phyloP scores from a whole-genome alignment of 2,113 vertebrate species.

The Pitta sordida region DNA sequence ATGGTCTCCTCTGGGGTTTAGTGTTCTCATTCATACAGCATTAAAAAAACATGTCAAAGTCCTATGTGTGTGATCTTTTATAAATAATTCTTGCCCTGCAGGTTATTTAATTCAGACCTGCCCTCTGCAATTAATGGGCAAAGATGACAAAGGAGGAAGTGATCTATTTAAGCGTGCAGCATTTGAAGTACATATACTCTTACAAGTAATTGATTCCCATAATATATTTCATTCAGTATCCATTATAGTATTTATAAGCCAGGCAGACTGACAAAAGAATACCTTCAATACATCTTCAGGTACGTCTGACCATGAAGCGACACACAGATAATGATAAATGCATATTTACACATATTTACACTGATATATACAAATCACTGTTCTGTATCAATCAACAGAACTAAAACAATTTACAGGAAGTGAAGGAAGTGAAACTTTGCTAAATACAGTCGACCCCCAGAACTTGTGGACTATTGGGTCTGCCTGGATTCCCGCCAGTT shows the following conservation, averaged over 20 bases:
- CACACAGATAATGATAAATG: background rate
- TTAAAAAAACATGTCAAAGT: conserved; percentile 10
- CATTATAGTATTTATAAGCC: background rate
- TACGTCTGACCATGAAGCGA: background rate
- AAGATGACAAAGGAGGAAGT: background rate
- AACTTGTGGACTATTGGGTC: too few species aligned
- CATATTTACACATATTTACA: background rate
- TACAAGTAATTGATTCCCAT: background rate
- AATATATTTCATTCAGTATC: background rate
- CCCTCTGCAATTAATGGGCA: background rate
- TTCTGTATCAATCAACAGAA: background rate
- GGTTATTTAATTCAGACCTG: conserved; percentile 19
- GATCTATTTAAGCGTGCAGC: background rate
- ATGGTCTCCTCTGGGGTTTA: background rate
- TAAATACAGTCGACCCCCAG: too few species aligned
- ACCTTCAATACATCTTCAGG: background rate
- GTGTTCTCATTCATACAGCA: background rate
- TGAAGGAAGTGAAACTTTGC: background rate
- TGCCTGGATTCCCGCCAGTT: too few species aligned
- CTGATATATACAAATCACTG: background rate
- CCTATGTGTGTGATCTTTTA: background rate
- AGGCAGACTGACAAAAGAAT: background rate
- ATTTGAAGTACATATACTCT: background rate
- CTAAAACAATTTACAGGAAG: background rate
- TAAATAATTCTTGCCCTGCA: conserved; percentile 17